Base-by-base conservation (phyloP, 1,140 invertebrate genomes). In the Dufourea novaeangliae region DNA sequence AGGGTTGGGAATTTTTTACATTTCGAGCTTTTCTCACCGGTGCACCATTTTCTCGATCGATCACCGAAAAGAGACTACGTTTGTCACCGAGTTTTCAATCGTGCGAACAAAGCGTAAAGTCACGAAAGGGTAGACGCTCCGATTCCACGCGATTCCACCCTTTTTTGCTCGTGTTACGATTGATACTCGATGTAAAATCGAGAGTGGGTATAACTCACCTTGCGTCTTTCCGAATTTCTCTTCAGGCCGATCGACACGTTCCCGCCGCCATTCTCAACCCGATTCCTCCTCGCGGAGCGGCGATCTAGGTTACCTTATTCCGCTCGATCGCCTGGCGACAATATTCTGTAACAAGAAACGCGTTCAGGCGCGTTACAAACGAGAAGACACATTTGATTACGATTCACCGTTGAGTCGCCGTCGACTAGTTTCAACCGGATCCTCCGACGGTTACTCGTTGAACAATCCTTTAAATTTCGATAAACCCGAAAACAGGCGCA, bases 191-290 rank as follows among this genome's bases (percentile, higher is more conserved):
- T 14, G 34, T 14, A 37, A 25, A 27, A 27, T 46, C 39, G 25
- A 20, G n/a, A 37, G 41, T 41, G 20, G 22, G 29, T 20, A 12
- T 12, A 8, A 79, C 82, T 82, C 22, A 83, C 87, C 67, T 87
- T 71, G 57, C 54, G 27, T 59, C 57, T 82, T 34, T 80, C 63
- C 62, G 22, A 46, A 63, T 79, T 56, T 82, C 46, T 25, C 68
- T 74, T 90, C 79, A 88, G 81, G 57, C 52, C 27, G 75, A 86
- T 74, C 79, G 87, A 85, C 89, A 87, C 80, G 89, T 88, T 79
- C 84, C 88, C 39, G 83, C 87, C 76, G 88, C 88, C 89, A 90
- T 90, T 68, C 69, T 88, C 25, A 11, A 44, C 17, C n/a, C 29
- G 79, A 81, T 84, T 79, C 73, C 78, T 66, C 79, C 74, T 46